Conservation (phyloP, 2,797 vertebrate species). For the Myripristis jacobus region DNA sequence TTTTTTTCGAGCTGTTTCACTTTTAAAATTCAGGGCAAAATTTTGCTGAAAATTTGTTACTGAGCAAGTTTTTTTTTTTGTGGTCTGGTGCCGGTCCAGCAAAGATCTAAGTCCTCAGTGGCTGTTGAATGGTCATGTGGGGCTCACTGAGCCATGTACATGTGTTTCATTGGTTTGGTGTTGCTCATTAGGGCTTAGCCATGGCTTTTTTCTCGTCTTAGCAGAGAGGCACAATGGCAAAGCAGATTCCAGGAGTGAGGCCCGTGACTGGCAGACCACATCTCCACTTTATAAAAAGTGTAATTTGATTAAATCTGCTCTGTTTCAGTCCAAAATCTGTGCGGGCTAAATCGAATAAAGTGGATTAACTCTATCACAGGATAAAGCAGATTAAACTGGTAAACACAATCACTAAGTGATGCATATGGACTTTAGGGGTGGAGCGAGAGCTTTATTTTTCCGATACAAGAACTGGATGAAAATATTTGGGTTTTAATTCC, state of each 20-base stretch:
- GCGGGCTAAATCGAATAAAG: conserved; percentile 78
- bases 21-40: not conserved
- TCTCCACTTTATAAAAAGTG: conserved; percentile 68
- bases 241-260: conserved; percentile 66
- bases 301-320: conserved; percentile 83
- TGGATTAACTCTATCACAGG: conserved; percentile 81
- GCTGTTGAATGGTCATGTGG: conserved; percentile 43
- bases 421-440: conserved; percentile 63
- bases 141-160: conserved; percentile 32
- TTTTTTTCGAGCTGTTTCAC: not conserved
- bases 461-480: conserved; percentile 28
- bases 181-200: conserved; percentile 46
- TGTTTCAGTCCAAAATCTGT: conserved; percentile 77
- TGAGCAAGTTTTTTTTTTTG: no score
- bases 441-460: conserved; percentile 35
- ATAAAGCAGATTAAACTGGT: conserved; percentile 81
- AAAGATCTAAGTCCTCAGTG: not conserved
- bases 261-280: conserved; percentile 59
- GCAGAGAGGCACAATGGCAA: conserved; percentile 45
- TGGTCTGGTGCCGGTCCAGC: not conserved
- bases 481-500: conserved; percentile 51
- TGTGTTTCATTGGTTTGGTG: conserved; percentile 36
- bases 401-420: conserved; percentile 77
- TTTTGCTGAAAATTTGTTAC: conserved; percentile 5
- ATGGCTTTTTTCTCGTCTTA: conserved; percentile 36